Evolutionary conservation across 2,797 vertebrate genomes (phyloP).

Genomic region (Diglossa cyanea): DNA sequence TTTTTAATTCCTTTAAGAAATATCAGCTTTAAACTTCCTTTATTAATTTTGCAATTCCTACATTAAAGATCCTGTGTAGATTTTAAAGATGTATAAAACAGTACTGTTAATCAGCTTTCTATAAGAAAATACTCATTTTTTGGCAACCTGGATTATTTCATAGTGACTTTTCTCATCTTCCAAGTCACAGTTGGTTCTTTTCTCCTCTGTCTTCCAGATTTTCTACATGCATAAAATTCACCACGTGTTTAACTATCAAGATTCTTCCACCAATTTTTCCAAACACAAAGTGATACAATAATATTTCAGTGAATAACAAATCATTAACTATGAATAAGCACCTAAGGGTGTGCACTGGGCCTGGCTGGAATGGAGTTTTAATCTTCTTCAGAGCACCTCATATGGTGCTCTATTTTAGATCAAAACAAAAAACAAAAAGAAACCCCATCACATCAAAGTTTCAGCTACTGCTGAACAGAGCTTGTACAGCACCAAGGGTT

Average conservation of each 20-base stretch:
- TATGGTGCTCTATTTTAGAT: not conserved
- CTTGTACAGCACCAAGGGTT: not conserved
- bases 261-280: not conserved
- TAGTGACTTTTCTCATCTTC: not conserved
- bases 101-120: not conserved
- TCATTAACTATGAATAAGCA: not conserved
- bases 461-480: not conserved
- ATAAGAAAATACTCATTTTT: not conserved
- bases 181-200: not conserved
- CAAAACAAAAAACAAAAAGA: not conserved
- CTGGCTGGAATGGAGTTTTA: not conserved
- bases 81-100: not conserved
- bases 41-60: not conserved
- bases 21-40: not conserved
- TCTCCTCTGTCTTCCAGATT: not conserved
- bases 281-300: not conserved
- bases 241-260: not conserved
- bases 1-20: not conserved
- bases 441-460: accelerated
- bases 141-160: not conserved
- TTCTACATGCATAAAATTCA: not conserved
- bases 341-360: not conserved
- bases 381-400: not conserved
- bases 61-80: not conserved
- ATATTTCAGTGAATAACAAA: not conserved